Conservation (phyloP, 2,113 vertebrate genomes). For the Corythornis vintsioides region DNA sequence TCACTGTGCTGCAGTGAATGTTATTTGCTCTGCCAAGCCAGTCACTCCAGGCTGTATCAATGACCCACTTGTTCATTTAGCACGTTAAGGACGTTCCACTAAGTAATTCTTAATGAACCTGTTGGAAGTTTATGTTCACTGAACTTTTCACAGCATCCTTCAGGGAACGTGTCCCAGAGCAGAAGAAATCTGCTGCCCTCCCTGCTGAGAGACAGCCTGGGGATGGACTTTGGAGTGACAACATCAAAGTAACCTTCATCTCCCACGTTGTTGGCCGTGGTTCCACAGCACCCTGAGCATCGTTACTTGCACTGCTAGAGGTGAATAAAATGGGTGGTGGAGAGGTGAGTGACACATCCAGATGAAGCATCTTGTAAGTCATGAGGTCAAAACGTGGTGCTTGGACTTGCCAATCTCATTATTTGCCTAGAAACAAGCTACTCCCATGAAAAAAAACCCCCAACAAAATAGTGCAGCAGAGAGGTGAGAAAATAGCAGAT, state of each 20-base stretch:
- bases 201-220: not conserved
- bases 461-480: not conserved
- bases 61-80: conserved; percentile 46
- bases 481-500: not conserved
- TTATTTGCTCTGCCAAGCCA: conserved; percentile 2
- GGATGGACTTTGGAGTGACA: not conserved
- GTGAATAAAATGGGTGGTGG: not conserved
- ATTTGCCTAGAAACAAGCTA: not conserved
- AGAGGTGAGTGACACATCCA: not conserved
- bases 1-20: conserved; percentile 4
- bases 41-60: conserved; percentile 33
- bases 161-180: not conserved
- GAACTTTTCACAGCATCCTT: not conserved
- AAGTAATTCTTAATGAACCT: conserved; percentile 49
- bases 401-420: not conserved
- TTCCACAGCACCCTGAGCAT: not conserved
- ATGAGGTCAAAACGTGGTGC: not conserved
- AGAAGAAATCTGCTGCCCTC: not conserved
- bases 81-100: not conserved
- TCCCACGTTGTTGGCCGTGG: not conserved
- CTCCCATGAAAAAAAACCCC: not conserved
- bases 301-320: not conserved
- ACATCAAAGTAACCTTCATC: not conserved
- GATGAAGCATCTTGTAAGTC: not conserved
- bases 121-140: not conserved